Percentiles rank a stretch among this genome's conserved stretches.
Conservation (phyloP, 2,888 invertebrate species). For the Drosophila algonquin region DNA sequence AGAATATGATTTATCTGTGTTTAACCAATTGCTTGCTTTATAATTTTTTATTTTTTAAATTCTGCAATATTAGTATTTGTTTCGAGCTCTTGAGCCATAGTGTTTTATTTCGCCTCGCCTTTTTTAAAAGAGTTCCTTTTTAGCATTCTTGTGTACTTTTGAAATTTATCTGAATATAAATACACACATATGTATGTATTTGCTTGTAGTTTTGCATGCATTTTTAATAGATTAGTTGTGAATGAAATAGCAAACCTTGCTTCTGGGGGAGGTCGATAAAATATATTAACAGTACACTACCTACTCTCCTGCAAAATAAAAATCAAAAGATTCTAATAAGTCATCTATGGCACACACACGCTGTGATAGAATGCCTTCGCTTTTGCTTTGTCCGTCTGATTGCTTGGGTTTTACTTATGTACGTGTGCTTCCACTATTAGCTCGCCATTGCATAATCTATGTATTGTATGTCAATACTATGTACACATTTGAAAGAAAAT, state of each 20-base stretch:
- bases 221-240: neutral
- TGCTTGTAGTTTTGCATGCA: neutral
- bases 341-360: neutral
- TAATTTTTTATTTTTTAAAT: neutral
- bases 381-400: conserved; percentile 1
- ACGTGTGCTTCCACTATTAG: conserved; percentile 3
- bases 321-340: neutral
- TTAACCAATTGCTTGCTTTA: neutral
- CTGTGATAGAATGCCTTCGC: conserved; percentile 1
- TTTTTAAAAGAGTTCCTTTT: neutral
- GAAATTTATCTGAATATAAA: neutral
- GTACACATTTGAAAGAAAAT: conserved; percentile 5
- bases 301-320: neutral
- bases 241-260: neutral
- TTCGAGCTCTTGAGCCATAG: neutral
- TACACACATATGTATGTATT: neutral
- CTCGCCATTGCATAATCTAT: conserved; percentile 23
- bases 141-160: neutral
- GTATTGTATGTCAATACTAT: conserved; percentile 6
- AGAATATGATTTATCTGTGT: neutral
- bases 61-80: neutral
- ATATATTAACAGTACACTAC: neutral
- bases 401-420: conserved; percentile 9
- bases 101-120: neutral
- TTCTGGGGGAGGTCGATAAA: neutral